Base-by-base conservation (phyloP, 2,113 vertebrate genomes). In the Carlito syrichta region DNA sequence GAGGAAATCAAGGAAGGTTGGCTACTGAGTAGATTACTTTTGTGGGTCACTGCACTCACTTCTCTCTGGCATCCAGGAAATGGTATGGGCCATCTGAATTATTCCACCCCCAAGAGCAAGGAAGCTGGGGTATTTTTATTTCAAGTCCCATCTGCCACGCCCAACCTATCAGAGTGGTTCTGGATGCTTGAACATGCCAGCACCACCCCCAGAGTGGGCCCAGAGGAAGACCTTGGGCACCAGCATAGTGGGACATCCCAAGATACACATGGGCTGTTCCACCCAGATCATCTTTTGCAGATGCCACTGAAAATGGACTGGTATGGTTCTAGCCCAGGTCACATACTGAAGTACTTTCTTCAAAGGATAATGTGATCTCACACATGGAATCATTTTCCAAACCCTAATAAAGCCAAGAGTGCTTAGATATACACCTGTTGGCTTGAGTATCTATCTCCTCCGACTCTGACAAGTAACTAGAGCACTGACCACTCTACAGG, bases 121-220 rank as follows among this genome's bases (percentile, higher is more conserved):
- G 60, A 45, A 12, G 8, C 16, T 50, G 16, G 52, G 1, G 11
- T 62, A 52, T 35, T 83, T 82, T 23, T 77, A 2, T 20, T 56
- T 16, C 8, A 77, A 68, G 8, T 30, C 16, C 3, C 10, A 40
- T 9, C 7, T 35, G 13, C 25, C 38, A 58, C 11, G 3, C 25
- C 12, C 8, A 17, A 27, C 6, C 8, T 6, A 50, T 14, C 25
- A 54, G 5, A 17, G 16, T 45, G 54, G 14, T 17, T 35, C 27
- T 12, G 25, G 5, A 1, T 4, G 2, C 8, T 58, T 54, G 8
- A 22, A 14, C 12, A 5, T 4, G 9, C 30, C 0, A 1, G 2
- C 2, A 22, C 16, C 30, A n/a, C 3, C 20, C 38, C 45, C 52
- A 4, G 3, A 84, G 58, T 22, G 20, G 22, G 30, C 12, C 40